Evolutionary conservation across 2,113 vertebrate genomes (phyloP).

Genomic region (Holacanthus passer): DNA sequence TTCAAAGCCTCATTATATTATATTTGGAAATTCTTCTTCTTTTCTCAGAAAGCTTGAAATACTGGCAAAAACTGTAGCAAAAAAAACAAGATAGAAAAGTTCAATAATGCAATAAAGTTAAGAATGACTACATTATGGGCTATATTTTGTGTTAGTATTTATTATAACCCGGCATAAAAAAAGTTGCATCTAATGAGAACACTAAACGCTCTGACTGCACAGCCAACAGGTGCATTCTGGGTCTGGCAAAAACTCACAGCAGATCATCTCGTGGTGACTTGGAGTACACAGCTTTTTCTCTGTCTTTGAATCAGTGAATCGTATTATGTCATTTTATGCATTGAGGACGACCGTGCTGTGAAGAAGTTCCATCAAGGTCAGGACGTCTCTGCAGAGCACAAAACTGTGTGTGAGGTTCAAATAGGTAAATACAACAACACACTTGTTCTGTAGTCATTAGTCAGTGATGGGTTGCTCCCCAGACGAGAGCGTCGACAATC

Average conservation of each 20-base stretch:
- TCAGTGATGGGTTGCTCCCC: slow-evolving; percentile 40
- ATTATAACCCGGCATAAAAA: neutral
- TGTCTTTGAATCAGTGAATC: neutral
- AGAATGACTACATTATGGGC: neutral
- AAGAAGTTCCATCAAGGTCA: slow-evolving; percentile 6
- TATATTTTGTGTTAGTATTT: neutral
- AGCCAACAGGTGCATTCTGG: neutral
- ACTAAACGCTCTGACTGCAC: neutral
- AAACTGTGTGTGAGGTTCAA: slow-evolving; percentile 16
- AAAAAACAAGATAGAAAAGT: neutral
- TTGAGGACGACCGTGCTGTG: neutral
- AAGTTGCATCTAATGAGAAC: neutral
- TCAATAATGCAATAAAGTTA: neutral
- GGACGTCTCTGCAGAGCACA: slow-evolving; percentile 8
- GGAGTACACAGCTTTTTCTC: neutral
- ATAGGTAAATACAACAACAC: slow-evolving; percentile 29
- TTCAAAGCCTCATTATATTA: neutral
- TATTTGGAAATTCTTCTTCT: neutral
- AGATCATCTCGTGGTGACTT: neutral
- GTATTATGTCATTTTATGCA: slow-evolving; percentile 1
- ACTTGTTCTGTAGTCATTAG: slow-evolving; percentile 23
- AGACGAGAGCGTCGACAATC: slow-evolving; percentile 22
- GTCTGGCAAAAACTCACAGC: neutral
- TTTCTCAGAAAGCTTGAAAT: neutral
- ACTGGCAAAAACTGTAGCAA: neutral